Percentiles rank a stretch among this genome's conserved stretches.
Conservation (phyloP, 2,113 vertebrate genomes). For the Tragelaphus strepsiceros region DNA sequence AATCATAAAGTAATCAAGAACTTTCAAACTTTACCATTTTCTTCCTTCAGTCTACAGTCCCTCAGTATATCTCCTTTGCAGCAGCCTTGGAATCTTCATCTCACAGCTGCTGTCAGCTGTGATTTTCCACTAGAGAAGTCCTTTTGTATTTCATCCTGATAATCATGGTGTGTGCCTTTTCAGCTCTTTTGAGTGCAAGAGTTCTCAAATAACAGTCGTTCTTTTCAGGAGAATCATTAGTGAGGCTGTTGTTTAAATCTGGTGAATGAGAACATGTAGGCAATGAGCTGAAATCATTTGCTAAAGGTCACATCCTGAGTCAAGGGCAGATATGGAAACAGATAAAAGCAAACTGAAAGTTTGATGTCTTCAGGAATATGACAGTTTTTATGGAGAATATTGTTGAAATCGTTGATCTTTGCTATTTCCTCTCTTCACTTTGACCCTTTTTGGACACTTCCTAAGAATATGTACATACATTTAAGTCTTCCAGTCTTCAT, state of each 20-base stretch:
- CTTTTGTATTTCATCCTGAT: background rate
- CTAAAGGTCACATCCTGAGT: constrained; percentile 3
- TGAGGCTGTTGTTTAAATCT: constrained; percentile 1
- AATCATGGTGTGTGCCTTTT: background rate
- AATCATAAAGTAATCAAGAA: background rate
- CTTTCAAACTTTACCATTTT: background rate
- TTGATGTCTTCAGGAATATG: background rate
- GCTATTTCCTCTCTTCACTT: background rate
- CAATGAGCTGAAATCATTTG: background rate
- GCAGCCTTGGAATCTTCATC: background rate
- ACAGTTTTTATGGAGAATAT: background rate
- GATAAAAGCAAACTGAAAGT: background rate
- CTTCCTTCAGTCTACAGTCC: too few relatives aligned
- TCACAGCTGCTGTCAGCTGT: background rate
- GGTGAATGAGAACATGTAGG: background rate
- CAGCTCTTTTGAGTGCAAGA: background rate
- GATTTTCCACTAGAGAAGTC: background rate
- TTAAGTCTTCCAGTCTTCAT: background rate
- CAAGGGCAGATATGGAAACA: background rate
- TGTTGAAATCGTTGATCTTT: background rate
- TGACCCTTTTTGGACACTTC: background rate
- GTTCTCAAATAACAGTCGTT: background rate
- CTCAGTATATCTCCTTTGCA: background rate
- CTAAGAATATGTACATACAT: background rate
- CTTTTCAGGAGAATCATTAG: constrained; percentile 1